These are phyloP conservation scores for Channa argus DNA, from an alignment of 2,113 vertebrate genomes.

Conservation along the genomic window DNA sequence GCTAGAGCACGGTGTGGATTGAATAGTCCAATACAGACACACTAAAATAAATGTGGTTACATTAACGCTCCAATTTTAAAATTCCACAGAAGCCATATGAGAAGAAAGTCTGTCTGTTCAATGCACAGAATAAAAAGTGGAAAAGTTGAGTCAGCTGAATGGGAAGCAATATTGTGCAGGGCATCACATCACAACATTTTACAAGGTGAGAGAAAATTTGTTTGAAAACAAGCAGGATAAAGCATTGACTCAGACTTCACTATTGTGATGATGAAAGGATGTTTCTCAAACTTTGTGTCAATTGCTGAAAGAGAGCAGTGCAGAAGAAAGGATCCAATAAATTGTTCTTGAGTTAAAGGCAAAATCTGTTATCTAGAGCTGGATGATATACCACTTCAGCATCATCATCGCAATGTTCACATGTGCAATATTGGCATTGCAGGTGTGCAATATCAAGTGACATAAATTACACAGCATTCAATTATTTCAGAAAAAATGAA, in stretches of 20 bases:
- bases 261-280: constrained; percentile 8
- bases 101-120: neutral
- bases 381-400: too few species aligned
- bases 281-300: neutral
- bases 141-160: neutral
- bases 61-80: neutral
- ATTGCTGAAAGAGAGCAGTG: constrained; percentile 7
- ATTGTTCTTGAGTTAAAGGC: too few species aligned
- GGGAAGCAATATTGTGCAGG: neutral
- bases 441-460: too few species aligned
- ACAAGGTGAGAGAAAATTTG: neutral
- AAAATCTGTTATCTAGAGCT: too few species aligned
- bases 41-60: neutral
- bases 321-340: neutral
- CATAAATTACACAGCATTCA: too few species aligned
- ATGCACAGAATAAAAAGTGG: neutral
- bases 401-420: too few species aligned
- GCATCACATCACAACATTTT: neutral
- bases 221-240: neutral
- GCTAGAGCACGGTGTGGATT: neutral
- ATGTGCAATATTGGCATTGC: too few species aligned
- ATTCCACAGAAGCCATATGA: neutral
- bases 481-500: too few species aligned
- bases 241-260: constrained; percentile 17
- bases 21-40: too few species aligned